Percentiles rank a stretch among this genome's conserved stretches.
phyloP scores from a whole-genome alignment of 92 coral and sea anemone species.

The Hydrozoanthus gracilis region DNA sequence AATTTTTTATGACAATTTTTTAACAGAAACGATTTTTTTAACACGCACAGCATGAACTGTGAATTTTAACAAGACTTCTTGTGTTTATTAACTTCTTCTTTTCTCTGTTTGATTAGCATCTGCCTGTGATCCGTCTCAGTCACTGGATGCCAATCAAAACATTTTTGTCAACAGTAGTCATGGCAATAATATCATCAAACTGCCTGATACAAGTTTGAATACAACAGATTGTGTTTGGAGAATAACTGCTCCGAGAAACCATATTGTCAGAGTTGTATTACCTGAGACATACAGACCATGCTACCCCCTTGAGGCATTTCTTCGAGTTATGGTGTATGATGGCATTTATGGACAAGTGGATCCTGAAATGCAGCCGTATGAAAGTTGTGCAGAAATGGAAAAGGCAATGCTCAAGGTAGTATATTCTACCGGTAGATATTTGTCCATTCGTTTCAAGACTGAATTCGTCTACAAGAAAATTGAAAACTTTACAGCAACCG shows the following conservation, averaged over 20 bases:
- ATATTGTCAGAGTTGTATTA: conserved; percentile 1
- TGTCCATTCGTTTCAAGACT: conserved; percentile 18
- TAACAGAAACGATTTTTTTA: no score
- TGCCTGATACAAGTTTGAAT: not conserved
- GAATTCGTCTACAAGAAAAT: no score
- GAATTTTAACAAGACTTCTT: no score
- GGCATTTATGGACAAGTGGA: conserved; percentile 31
- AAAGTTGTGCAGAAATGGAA: not conserved
- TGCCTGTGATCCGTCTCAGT: not conserved
- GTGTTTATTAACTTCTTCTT: not conserved
- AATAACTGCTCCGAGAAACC: conserved; percentile 15
- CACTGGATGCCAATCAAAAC: conserved; percentile 12
- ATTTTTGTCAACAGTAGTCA: conserved; percentile 1
- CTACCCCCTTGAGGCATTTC: not conserved
- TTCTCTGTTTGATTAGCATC: not conserved
- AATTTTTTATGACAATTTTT: no score
- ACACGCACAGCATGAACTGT: no score
- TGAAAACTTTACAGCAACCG: not conserved
- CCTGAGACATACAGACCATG: not conserved
- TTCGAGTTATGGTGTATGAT: not conserved
- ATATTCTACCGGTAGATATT: conserved; percentile 25
- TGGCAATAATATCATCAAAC: not conserved
- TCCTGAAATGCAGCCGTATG: not conserved
- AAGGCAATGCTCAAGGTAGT: not conserved
- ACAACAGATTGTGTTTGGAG: conserved; percentile 21